Conservation (phyloP, 1,140 invertebrate genomes). For the Diachasmimorpha longicaudata region DNA sequence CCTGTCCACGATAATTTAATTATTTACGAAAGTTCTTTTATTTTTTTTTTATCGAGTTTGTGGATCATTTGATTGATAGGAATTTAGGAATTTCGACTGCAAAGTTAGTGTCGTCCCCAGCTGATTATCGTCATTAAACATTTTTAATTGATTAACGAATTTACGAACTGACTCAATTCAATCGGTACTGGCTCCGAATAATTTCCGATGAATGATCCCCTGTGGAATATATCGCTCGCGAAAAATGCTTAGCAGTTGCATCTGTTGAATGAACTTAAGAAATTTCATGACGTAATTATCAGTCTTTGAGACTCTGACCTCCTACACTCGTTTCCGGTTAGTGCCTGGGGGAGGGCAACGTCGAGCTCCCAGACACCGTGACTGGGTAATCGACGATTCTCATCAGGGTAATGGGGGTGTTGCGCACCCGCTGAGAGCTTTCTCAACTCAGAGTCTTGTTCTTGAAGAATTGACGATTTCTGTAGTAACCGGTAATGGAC, state of each 20-base stretch:
- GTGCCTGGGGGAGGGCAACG: background rate
- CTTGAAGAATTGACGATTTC: background rate
- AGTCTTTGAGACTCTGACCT: constrained; percentile 36
- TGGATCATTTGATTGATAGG: background rate
- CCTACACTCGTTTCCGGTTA: constrained; percentile 33
- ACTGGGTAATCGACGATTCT: background rate
- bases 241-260: background rate
- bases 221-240: background rate
- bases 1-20: background rate
- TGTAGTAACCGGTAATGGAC: background rate
- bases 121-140: no score
- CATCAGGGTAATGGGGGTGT: background rate
- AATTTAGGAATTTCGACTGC: no score
- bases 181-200: background rate
- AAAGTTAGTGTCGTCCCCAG: no score
- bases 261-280: background rate
- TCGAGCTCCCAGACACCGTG: background rate
- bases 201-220: background rate
- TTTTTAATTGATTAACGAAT: no score
- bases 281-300: constrained; percentile 37
- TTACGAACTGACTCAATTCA: no score
- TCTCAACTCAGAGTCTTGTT: background rate
- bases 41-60: background rate
- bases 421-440: background rate
- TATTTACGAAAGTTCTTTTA: background rate